A percentile compares a stretch with the other conserved stretches of the same genome.
Evolutionary conservation across 2,113 vertebrate species (phyloP).

Genomic region (Motacilla tschutschensis): DNA sequence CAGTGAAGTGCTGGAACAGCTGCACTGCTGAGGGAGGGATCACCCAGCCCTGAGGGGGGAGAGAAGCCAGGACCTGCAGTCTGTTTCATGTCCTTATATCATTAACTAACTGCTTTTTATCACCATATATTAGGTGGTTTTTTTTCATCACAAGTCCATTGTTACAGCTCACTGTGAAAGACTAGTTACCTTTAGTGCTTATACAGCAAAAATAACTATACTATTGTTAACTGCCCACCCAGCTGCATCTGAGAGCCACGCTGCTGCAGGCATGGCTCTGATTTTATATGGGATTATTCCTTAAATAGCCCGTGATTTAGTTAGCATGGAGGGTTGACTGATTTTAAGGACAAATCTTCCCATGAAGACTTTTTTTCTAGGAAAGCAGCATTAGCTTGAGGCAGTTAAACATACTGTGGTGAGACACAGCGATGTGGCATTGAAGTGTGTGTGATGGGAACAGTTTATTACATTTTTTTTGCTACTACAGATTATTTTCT

Average conservation of each 20-base stretch:
- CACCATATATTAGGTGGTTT: neutral
- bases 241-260: fast-evolving
- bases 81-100: neutral
- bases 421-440: neutral
- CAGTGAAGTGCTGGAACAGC: neutral
- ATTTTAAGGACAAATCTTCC: neutral
- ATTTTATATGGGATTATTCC: neutral
- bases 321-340: neutral
- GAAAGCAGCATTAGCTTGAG: neutral
- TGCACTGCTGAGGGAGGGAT: neutral
- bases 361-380: neutral
- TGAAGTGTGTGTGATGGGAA: neutral
- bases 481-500: conserved; percentile 14
- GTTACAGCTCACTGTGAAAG: neutral
- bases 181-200: neutral
- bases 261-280: neutral
- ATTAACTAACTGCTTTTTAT: neutral
- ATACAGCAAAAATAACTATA: neutral
- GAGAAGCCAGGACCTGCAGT: neutral
- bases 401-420: neutral
- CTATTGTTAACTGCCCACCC: neutral
- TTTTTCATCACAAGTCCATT: neutral
- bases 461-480: neutral
- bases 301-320: neutral
- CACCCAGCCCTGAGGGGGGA: neutral